phyloP scores from a whole-genome alignment of 2,888 invertebrate species.

The Pasiphila rectangulata region DNA sequence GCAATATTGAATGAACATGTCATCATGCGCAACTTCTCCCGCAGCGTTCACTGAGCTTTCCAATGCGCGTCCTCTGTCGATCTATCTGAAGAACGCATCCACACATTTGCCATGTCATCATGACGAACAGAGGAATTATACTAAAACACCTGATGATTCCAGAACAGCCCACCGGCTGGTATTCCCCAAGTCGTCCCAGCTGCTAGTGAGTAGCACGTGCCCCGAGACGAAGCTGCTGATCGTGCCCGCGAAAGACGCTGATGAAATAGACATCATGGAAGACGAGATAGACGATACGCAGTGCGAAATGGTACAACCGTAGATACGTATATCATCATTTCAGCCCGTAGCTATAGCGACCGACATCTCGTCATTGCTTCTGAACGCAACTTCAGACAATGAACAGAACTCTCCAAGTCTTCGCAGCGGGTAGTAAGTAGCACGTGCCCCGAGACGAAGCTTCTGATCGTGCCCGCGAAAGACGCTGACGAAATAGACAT shows the following conservation, averaged over 20 bases:
- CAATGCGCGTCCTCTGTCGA: too few relatives aligned
- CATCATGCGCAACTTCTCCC: too few relatives aligned
- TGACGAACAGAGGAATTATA: too few relatives aligned
- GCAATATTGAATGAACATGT: too few relatives aligned
- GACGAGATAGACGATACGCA: slow-evolving; percentile 69
- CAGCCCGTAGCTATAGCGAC: too few relatives aligned
- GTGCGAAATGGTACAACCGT: slow-evolving; percentile 60
- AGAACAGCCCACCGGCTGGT: slow-evolving; percentile 71
- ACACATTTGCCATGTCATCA: too few relatives aligned
- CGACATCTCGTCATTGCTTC: too few relatives aligned
- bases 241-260: slow-evolving; percentile 66
- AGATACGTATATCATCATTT: too few relatives aligned
- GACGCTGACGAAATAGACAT: slow-evolving; percentile 71
- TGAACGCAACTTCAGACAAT: too few relatives aligned
- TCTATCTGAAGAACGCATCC: too few relatives aligned
- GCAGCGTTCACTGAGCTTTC: too few relatives aligned
- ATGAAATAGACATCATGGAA: slow-evolving; percentile 74
- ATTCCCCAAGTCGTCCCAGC: slow-evolving; percentile 67
- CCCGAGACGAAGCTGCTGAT: slow-evolving; percentile 71
- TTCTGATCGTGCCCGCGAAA: slow-evolving; percentile 68
- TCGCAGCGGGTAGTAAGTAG: slow-evolving; percentile 58
- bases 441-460: slow-evolving; percentile 64
- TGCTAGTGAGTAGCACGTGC: slow-evolving; percentile 53
- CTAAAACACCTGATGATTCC: slow-evolving; percentile 5
- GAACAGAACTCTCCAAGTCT: slow-evolving; percentile 67